Percentiles rank a stretch among this genome's conserved stretches.
Evolutionary conservation across 2,888 invertebrate genomes (phyloP).

Genomic region (Nymphalis c-album): DNA sequence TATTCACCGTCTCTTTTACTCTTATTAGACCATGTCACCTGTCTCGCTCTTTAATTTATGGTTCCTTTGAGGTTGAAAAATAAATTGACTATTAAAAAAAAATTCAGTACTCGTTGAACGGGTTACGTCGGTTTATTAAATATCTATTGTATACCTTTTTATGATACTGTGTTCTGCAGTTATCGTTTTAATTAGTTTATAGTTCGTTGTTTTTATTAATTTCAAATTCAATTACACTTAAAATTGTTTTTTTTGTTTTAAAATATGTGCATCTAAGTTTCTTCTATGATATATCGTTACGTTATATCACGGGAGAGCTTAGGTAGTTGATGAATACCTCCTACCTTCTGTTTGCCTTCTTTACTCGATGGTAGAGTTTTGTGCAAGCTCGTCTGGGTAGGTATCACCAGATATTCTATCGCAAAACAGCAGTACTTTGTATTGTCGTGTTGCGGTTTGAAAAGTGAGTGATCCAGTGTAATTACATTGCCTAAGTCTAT

Average conservation of each 20-base stretch:
- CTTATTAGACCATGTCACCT: background rate
- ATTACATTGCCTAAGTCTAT: too few relatives aligned
- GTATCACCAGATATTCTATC: too few relatives aligned
- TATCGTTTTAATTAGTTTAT: background rate
- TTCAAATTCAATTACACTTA: background rate
- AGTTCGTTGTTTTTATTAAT: background rate
- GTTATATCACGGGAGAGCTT: background rate
- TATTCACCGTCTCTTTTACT: slow-evolving; percentile 1
- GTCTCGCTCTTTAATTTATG: slow-evolving; percentile 4
- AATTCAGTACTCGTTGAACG: slow-evolving; percentile 14
- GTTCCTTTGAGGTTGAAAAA: background rate
- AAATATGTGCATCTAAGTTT: background rate
- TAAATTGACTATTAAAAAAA: slow-evolving; percentile 3
- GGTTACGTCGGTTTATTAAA: slow-evolving; percentile 19
- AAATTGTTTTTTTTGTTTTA: background rate
- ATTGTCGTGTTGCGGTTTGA: too few relatives aligned
- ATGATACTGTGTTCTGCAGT: background rate
- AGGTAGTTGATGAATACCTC: too few relatives aligned
- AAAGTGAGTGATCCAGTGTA: too few relatives aligned
- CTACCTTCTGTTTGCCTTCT: too few relatives aligned
- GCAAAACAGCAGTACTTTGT: too few relatives aligned
- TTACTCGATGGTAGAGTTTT: too few relatives aligned
- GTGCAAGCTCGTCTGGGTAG: too few relatives aligned
- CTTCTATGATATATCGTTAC: background rate
- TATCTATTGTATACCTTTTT: slow-evolving; percentile 32